phyloP scores from a whole-genome alignment of 2,888 invertebrate species.

The Cyaniris semiargus region DNA sequence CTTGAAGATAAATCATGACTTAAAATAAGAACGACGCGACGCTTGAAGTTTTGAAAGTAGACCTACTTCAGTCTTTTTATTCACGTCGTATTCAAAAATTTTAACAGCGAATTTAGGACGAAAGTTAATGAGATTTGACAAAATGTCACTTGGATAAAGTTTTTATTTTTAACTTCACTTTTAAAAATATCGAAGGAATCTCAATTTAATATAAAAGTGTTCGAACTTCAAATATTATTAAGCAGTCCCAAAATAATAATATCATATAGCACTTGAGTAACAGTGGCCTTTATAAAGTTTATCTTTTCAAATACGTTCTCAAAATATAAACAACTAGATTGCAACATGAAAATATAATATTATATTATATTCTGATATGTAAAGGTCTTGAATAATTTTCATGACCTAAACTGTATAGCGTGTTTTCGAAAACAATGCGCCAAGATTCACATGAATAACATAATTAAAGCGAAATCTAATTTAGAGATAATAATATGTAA shows the following conservation, averaged over 20 bases:
- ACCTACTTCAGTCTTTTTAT: too few species aligned
- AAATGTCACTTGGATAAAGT: too few species aligned
- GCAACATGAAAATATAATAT: background rate
- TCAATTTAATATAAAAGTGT: too few species aligned
- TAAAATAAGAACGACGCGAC: background rate
- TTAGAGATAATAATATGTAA: conserved; percentile 26
- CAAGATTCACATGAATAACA: conserved; percentile 26
- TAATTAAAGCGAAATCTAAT: conserved; percentile 24
- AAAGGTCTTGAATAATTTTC: conserved; percentile 13
- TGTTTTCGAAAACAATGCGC: conserved; percentile 3
- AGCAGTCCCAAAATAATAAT: too few species aligned
- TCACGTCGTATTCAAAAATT: too few species aligned
- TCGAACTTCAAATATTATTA: too few species aligned
- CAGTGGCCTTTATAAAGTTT: background rate
- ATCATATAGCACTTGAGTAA: background rate
- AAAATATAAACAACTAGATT: background rate
- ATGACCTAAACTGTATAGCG: background rate
- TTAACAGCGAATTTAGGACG: too few species aligned
- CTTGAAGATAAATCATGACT: background rate
- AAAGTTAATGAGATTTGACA: too few species aligned
- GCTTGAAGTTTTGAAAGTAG: too few species aligned
- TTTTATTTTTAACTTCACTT: too few species aligned
- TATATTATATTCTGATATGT: conserved; percentile 15
- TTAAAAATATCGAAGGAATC: too few species aligned
- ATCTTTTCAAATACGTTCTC: background rate